Base-by-base conservation (phyloP, 2,888 invertebrate species). In the Tridacna crocea region DNA sequence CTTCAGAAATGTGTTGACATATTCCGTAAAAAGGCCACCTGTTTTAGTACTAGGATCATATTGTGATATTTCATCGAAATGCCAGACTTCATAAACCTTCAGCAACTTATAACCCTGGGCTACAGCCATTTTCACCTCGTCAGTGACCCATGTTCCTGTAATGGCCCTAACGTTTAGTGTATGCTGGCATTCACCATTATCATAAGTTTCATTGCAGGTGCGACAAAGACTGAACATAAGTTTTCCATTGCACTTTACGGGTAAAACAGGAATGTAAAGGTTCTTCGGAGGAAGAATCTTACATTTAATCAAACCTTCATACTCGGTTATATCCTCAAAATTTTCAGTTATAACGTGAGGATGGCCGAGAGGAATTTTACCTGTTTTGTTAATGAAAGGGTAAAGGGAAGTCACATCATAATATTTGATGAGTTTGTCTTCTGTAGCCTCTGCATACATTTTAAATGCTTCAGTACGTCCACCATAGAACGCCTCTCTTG, bases 191-290 rank as follows among this genome's bases (percentile, higher is more conserved):
- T n/a, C n/a, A n/a, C n/a, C n/a, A n/a, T n/a, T n/a, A n/a, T n/a
- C n/a, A n/a, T n/a, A n/a, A n/a, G n/a, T n/a, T 77, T 82, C 82
- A 48, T 22, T 72, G 58, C 83, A 84, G 0, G 83, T 88, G 15
- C 89, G 82, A 88, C 94, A 94, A 1, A 94, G 79, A 1, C 89
- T 85, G 88, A 94, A 94, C 84, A 93, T 86, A 24, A 94, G 76
- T 80, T 92, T 91, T 0, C 87, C 87, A 75, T 92, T 88, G 68
- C 89, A 87, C 80, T 88, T 88, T 2, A 79, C 66, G 0, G 94
- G 93, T 26, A 93, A 76, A 0, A 94, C 92, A 6, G 92, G 92
- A 55, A 90, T 89, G 65, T 85, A 93, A 11, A 92, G 77, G 0
- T 78, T 60, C 58, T 76, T 74, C 12, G 91, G 92, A 12, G 93